A percentile compares a stretch with the other conserved stretches of the same genome.
These are phyloP conservation scores for Chlamydotis undulata DNA, from an alignment of 2,113 vertebrate genomes.

Conservation along the genomic window DNA sequence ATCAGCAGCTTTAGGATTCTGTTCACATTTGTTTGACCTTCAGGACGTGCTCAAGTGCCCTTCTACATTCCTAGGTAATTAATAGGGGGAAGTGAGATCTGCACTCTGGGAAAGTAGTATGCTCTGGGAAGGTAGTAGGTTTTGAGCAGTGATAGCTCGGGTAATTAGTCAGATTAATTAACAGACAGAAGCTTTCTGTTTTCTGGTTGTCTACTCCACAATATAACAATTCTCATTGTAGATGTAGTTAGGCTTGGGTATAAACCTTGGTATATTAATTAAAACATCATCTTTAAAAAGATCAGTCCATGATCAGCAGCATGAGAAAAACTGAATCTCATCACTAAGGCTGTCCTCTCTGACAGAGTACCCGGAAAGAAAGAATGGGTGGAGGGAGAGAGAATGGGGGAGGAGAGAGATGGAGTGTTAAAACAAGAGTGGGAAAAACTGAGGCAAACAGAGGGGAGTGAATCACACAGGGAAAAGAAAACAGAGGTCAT, in stretches of 20 bases:
- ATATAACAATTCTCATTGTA: background rate
- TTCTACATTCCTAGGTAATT: background rate
- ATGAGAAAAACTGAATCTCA: background rate
- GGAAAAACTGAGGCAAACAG: background rate
- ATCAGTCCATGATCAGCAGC: background rate
- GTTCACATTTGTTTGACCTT: background rate
- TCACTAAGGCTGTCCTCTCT: background rate
- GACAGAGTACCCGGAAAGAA: background rate
- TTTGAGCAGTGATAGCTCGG: background rate
- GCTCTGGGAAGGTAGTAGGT: background rate
- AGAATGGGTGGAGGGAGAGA: background rate
- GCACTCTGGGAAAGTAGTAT: background rate
- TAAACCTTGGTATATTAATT: background rate
- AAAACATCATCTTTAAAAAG: background rate
- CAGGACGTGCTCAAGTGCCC: background rate
- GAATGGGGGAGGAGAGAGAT: background rate
- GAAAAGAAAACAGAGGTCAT: background rate
- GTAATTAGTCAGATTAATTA: background rate
- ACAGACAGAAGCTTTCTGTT: background rate
- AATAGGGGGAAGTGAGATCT: background rate
- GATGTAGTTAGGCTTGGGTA: background rate
- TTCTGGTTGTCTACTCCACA: background rate
- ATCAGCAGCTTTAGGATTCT: background rate
- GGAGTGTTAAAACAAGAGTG: background rate
- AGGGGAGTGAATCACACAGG: background rate